Evolutionary conservation across 2,888 invertebrate species (phyloP), one percentile per base, ranked within the genome.

Genomic region (Onthophagus sagittarius): DNA sequence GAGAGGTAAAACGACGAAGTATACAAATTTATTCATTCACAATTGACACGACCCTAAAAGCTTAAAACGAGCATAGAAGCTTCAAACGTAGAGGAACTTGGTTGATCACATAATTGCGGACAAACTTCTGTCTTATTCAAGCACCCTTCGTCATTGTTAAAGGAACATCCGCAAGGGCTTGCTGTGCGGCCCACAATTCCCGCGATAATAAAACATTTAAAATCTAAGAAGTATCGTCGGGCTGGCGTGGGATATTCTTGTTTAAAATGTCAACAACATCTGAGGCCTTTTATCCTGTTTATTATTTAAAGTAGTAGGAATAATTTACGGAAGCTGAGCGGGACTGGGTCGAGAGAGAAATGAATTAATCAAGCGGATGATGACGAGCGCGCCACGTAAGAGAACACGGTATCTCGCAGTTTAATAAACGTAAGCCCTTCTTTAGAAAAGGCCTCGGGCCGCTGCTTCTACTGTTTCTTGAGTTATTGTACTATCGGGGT

Each of bases 181-280:
- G 39, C 11, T 53, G 9, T 7, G 23, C 5, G 11, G 39, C 39
- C 9, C 11, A 53, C 39, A 53, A 53, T 53, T 53, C 39, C 39
- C 39, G 39, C 39, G 39, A 7, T 53, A 53, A 53, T 53, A 53
- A 53, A 53, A 53, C 39, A 53, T 53, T 53, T 53, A 53, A 53
- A 53, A 53, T 53, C 39, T 11, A 23, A 11, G 39, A 4, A 53
- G 39, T 53, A 53, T 53, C 1, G 7, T 53, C 5, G 39, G 39
- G 39, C 5, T 2, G 39, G 39, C 32, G 67, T 9, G 67, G 67
- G 15, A 62, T 11, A n/a, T 23, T 67, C 31, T 31, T 67, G 67
- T 67, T 67, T 67, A 32, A n/a, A 67, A 67, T 67, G 67, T 67
- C 67, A 67, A 67, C 32, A 67, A 67, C 67, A 23, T 4, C 9